phyloP scores from a whole-genome alignment of 2,113 vertebrate genomes.

The Pygoscelis antarcticus region DNA sequence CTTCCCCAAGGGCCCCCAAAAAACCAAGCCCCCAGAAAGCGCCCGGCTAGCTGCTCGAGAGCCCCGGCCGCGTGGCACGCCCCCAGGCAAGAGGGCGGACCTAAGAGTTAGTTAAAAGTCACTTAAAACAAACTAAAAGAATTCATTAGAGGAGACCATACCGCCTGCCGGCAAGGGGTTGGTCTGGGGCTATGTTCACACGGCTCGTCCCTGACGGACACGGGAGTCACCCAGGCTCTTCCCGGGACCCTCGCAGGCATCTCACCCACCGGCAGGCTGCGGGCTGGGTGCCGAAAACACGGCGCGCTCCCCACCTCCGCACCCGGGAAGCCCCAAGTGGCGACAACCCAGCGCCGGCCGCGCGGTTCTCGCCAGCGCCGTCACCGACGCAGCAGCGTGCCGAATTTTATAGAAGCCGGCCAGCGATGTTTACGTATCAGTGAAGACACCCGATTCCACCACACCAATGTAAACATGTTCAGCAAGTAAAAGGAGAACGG shows the following conservation, averaged over 20 bases:
- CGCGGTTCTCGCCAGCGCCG: fast-evolving
- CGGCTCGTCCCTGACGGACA: fast-evolving
- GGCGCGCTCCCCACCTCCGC: fast-evolving
- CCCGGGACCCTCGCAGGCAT: not conserved
- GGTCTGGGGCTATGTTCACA: not conserved
- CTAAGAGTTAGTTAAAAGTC: not conserved
- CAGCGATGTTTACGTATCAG: not conserved
- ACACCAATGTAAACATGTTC: not conserved
- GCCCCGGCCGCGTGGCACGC: fast-evolving
- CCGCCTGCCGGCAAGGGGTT: not conserved
- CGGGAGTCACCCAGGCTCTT: not conserved
- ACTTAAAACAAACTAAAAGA: not conserved
- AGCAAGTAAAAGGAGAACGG: not conserved
- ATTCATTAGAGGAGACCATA: not conserved
- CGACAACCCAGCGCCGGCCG: fast-evolving
- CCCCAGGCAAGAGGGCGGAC: fast-evolving
- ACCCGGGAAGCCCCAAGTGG: fast-evolving
- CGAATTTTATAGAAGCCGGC: not conserved
- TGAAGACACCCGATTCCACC: not conserved
- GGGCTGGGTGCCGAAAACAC: fast-evolving
- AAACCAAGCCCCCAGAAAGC: not conserved
- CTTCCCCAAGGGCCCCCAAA: not conserved
- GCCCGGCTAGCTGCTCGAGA: fast-evolving
- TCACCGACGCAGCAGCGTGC: fast-evolving
- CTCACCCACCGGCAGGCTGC: fast-evolving